Conservation (phyloP, 2,113 vertebrate species). For the Ophiodon elongatus region DNA sequence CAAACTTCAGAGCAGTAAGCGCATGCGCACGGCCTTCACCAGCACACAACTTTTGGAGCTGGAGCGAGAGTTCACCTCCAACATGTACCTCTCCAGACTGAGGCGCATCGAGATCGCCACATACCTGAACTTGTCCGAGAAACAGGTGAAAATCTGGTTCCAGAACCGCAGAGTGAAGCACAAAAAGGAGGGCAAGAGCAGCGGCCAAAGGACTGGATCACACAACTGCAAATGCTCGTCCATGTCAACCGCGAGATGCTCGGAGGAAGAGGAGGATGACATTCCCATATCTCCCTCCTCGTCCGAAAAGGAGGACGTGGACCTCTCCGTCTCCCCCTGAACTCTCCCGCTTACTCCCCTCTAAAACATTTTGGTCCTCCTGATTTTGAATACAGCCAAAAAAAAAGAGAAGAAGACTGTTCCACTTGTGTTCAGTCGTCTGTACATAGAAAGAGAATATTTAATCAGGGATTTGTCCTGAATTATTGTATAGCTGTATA, state of each 20-base stretch:
- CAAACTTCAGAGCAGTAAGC: slow-evolving; percentile 96
- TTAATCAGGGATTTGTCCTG: slow-evolving; percentile 78
- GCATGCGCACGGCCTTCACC: slow-evolving; percentile 99
- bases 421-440: slow-evolving; percentile 64
- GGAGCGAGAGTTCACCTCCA: slow-evolving; percentile 98
- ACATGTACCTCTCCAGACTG: slow-evolving; percentile 98
- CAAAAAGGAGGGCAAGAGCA: slow-evolving; percentile 97
- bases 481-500: slow-evolving; percentile 84
- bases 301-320: slow-evolving; percentile 95
- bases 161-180: slow-evolving; percentile 99
- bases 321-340: slow-evolving; percentile 92
- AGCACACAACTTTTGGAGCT: slow-evolving; percentile 98
- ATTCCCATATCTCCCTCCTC: slow-evolving; percentile 94
- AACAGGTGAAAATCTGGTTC: slow-evolving; percentile 99
- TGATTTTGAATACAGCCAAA: slow-evolving; percentile 79
- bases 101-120: slow-evolving; percentile 99
- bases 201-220: slow-evolving; percentile 85
- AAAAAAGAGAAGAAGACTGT: slow-evolving; percentile 80
- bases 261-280: slow-evolving; percentile 93
- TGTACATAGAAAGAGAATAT: slow-evolving; percentile 85
- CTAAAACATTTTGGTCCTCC: slow-evolving; percentile 62
- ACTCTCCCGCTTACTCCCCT: slow-evolving; percentile 28
- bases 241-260: slow-evolving; percentile 90
- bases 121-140: slow-evolving; percentile 98
- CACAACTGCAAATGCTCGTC: slow-evolving; percentile 96